Base-by-base conservation (phyloP, 2,888 invertebrate genomes). In the Nudaria mundana region DNA sequence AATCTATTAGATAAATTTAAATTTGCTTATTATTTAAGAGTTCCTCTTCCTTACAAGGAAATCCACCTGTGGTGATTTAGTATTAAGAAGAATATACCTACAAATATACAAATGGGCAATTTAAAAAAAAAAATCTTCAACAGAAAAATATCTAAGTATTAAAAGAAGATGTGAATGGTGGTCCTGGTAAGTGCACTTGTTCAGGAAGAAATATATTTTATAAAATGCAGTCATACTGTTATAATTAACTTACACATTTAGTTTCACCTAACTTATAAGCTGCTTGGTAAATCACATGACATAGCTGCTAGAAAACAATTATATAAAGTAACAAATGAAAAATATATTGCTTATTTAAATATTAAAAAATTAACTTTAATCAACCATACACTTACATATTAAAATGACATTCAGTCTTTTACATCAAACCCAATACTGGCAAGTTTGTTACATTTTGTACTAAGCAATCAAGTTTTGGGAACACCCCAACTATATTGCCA, bases 341-440 rank as follows among this genome's bases (percentile, higher is more conserved):
- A 57, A 47, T n/a, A 59, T 56, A 51, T 63, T 75, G 56, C 66
- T 66, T 73, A 76, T 48, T 61, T 66, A n/a, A 63, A 68, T 66
- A 72, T 66, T 70, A 75, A 58, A 76, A n/a, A 75, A 78, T 76
- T 80, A 84, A 83, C 76, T 81, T 76, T 76, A 63, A 65, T 51
- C 20, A 20, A n/a, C 8, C 50, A 61, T 60, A 63, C 48, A 58
- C 58, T 60, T 72, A 78, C 73, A 67, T n/a, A n/a, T 73, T 77
- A 78, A 81, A 76, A 86, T 72, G 86, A 87, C 84, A 80, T 83
- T 88, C 88, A 88, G 88, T 88, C 88, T 88, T 86, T 81, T 83
- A 81, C 66, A 84, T 83, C 72, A 81, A 77, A 87, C 86, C 88
- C 88, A 88, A 88, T 88, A 88, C 87, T 88, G 88, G 88, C 88